Conservation (phyloP, 2,113 vertebrate genomes). For the Sorex araneus region DNA sequence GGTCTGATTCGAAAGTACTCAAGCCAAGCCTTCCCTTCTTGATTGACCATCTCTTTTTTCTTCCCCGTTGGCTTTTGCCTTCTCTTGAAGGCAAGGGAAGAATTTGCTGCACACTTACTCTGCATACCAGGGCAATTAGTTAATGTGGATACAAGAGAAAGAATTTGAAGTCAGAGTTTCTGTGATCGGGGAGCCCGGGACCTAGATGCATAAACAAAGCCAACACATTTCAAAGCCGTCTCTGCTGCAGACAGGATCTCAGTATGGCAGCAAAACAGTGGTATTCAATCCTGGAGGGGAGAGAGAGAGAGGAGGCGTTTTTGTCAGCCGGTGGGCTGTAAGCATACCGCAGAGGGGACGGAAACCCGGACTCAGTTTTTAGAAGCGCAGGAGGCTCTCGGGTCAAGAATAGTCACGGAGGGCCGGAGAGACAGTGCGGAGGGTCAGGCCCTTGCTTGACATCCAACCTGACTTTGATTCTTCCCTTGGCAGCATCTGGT, state of each 20-base stretch:
- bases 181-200: not conserved
- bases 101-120: not conserved
- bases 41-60: not conserved
- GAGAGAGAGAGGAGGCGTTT: not conserved
- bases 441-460: too few relatives aligned
- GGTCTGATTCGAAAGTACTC: conserved; percentile 46
- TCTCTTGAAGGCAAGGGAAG: not conserved
- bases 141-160: conserved; percentile 2
- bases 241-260: not conserved
- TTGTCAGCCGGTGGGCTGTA: too few relatives aligned
- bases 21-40: not conserved
- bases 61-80: conserved; percentile 8
- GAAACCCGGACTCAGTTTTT: not conserved
- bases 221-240: not conserved
- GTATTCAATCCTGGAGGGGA: not conserved
- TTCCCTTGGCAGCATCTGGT: too few relatives aligned
- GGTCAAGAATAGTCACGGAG: not conserved
- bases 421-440: too few relatives aligned
- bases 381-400: not conserved
- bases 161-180: not conserved
- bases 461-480: too few relatives aligned
- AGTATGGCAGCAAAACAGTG: not conserved
- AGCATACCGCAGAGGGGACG: not conserved
- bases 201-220: not conserved
- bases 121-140: not conserved